These are phyloP conservation scores for Chymomyza procnemis DNA, from an alignment of 2,888 invertebrate genomes.

Conservation along the genomic window DNA sequence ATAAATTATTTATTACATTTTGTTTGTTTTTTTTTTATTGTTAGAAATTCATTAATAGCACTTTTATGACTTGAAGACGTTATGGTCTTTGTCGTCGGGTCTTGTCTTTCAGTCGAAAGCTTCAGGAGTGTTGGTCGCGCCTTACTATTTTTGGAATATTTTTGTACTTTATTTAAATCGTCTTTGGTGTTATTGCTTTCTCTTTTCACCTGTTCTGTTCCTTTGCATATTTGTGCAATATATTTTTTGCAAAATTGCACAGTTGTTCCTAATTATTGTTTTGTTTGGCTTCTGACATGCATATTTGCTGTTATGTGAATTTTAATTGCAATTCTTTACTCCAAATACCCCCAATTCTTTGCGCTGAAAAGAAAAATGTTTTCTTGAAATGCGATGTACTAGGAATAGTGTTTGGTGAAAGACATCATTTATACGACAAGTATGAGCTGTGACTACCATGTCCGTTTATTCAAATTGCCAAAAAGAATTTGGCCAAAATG, in stretches of 20 bases:
- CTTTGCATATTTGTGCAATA: slow-evolving; percentile 21
- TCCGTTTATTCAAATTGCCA: neutral
- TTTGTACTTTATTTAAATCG: slow-evolving; percentile 4
- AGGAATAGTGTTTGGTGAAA: neutral
- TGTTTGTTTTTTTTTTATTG: slow-evolving; percentile 53
- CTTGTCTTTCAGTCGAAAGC: slow-evolving; percentile 62
- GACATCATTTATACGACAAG: neutral
- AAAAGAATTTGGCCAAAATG: neutral
- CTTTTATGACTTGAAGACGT: slow-evolving; percentile 64
- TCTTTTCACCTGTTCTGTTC: slow-evolving; percentile 5
- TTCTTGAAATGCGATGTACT: slow-evolving; percentile 57
- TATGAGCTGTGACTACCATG: neutral
- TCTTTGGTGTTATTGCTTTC: neutral
- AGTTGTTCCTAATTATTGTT: slow-evolving; percentile 71
- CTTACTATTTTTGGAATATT: slow-evolving; percentile 23
- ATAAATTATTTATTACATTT: slow-evolving; percentile 72
- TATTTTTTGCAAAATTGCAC: slow-evolving; percentile 44
- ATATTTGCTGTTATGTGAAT: slow-evolving; percentile 70
- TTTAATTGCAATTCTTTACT: slow-evolving; percentile 68
- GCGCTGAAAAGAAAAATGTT: slow-evolving; percentile 64
- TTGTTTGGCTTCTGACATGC: slow-evolving; percentile 69
- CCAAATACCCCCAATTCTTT: slow-evolving; percentile 53
- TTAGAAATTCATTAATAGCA: slow-evolving; percentile 71
- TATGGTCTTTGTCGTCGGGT: neutral
- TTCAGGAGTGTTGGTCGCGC: slow-evolving; percentile 28